Evolutionary conservation across 2,888 invertebrate species (phyloP).

Genomic region (Anagyrus pseudococci): DNA sequence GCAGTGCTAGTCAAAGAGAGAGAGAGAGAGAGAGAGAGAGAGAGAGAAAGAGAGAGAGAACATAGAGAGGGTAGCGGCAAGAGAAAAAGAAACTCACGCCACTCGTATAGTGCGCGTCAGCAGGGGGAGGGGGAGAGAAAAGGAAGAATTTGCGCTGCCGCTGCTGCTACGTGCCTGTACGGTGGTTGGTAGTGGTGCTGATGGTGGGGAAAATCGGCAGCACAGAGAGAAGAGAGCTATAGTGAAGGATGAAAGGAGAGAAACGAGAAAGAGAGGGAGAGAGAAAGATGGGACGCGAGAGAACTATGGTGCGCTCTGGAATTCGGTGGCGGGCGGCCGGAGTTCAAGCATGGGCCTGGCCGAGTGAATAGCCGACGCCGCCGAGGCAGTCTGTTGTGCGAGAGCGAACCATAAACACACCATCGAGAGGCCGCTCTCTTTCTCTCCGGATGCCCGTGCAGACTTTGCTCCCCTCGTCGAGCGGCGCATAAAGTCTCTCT

Average conservation of each 20-base stretch:
- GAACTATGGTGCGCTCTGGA: slow-evolving; percentile 15
- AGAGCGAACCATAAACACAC: slow-evolving; percentile 16
- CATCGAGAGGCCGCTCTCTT: no score
- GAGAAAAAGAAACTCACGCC: no score
- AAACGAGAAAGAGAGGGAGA: no score
- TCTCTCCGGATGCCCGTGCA: no score
- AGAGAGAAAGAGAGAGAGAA: neutral
- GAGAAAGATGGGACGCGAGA: slow-evolving; percentile 2
- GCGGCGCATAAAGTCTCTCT: no score
- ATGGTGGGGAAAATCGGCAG: slow-evolving; percentile 9
- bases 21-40: no score
- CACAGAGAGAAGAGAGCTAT: slow-evolving; percentile 2
- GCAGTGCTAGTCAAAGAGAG: no score
- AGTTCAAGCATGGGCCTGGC: slow-evolving; percentile 17
- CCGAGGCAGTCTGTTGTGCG: slow-evolving; percentile 24
- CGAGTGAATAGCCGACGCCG: no score
- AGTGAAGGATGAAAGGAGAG: neutral
- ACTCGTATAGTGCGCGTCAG: no score
- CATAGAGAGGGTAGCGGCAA: neutral
- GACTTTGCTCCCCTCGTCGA: neutral
- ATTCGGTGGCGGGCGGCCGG: slow-evolving; percentile 17
- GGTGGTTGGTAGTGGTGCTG: neutral
- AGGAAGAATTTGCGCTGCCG: no score
- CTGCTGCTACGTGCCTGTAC: no score
- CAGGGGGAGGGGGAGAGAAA: no score